Evolutionary conservation across 2,888 invertebrate species (phyloP).

Genomic region (Saturnia pavonia): DNA sequence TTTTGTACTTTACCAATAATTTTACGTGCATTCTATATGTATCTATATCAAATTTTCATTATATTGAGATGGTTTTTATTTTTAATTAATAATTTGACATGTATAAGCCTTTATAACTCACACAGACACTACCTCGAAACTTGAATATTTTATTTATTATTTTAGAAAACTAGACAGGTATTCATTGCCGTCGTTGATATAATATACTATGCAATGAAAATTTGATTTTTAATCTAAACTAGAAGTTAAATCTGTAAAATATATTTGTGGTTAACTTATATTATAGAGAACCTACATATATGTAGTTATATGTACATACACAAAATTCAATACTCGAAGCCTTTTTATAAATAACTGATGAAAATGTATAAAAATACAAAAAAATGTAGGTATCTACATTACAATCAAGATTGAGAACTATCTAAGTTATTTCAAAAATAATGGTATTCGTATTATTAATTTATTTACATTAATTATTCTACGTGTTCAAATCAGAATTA

Average conservation of each 20-base stretch:
- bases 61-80: not conserved
- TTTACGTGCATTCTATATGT: not conserved
- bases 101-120: not conserved
- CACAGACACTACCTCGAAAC: not conserved
- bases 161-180: no score
- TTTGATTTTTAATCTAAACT: not conserved
- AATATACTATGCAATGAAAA: not conserved
- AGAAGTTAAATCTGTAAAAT: not conserved
- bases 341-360: not conserved
- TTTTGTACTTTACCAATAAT: not conserved
- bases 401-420: conserved; percentile 1
- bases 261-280: not conserved
- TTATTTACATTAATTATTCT: conserved; percentile 11
- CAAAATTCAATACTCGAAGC: not conserved
- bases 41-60: not conserved
- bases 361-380: conserved; percentile 14
- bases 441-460: not conserved
- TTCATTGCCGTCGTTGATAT: not conserved
- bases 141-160: not conserved
- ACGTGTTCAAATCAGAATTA: not conserved
- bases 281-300: not conserved
- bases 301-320: not conserved
- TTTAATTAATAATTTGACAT: not conserved
- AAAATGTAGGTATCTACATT: not conserved
- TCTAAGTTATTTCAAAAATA: conserved; percentile 13